Percentiles rank a stretch among this genome's conserved stretches.
Conservation (phyloP, 1,140 invertebrate species). For the Nephila pilipes region DNA sequence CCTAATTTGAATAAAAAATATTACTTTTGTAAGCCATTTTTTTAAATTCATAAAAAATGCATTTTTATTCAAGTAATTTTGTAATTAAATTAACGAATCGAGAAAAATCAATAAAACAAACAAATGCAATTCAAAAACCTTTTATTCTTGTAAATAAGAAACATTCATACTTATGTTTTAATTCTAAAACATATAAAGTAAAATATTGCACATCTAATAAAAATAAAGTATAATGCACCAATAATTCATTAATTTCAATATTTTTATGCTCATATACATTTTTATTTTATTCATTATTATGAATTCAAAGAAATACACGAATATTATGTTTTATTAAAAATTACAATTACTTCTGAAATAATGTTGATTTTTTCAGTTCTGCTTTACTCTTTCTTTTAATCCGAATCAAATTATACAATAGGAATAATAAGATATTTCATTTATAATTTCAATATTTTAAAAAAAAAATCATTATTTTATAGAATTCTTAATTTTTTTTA, state of each 20-base stretch:
- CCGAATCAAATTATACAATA: neutral
- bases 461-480: too few species aligned
- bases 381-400: too few species aligned
- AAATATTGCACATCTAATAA: neutral
- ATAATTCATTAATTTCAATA: neutral
- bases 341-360: too few species aligned
- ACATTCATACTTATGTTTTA: neutral
- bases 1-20: too few species aligned
- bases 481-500: too few species aligned
- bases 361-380: too few species aligned
- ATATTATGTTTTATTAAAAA: too few species aligned
- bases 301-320: too few species aligned
- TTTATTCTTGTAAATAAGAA: conserved; percentile 1
- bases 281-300: neutral
- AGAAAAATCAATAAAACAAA: neutral
- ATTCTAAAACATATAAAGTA: neutral
- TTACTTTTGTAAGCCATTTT: too few species aligned
- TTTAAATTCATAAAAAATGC: too few species aligned
- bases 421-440: neutral
- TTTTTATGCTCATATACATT: neutral
- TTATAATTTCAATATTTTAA: too few species aligned
- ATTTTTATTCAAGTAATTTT: neutral
- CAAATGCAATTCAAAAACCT: neutral
- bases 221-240: neutral
- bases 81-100: neutral